A percentile compares a stretch with the other conserved stretches of the same genome.
Conservation (phyloP, 2,113 vertebrate genomes). For the Speoplatyrhinus poulsoni region DNA sequence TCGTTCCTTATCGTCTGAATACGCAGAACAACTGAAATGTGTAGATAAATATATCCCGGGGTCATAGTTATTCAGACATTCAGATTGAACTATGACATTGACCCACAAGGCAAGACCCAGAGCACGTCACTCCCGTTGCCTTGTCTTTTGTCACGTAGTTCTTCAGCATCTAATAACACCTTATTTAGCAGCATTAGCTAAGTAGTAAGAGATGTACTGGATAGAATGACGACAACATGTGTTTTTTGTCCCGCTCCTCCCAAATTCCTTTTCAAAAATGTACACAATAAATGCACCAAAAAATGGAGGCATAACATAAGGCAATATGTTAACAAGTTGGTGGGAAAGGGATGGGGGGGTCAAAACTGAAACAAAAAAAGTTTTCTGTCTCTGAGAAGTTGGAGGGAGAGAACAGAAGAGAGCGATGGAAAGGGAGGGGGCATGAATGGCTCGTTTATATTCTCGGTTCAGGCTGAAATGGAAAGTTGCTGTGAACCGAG, state of each 20-base stretch:
- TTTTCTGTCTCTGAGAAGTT: background rate
- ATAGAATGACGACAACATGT: conserved; percentile 11
- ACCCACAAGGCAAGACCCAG: conserved; percentile 36
- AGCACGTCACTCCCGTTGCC: conserved; percentile 10
- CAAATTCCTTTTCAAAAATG: conserved; percentile 31
- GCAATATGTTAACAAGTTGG: too few relatives aligned
- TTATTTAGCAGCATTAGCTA: conserved; percentile 29
- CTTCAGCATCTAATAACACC: conserved; percentile 29
- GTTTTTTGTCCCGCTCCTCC: conserved; percentile 12
- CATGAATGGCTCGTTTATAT: conserved; percentile 48
- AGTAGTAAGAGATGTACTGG: conserved; percentile 21
- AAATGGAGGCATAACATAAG: conserved; percentile 12
- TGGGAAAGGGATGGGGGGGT: too few relatives aligned
- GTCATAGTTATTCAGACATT: background rate
- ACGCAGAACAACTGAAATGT: background rate
- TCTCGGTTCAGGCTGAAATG: conserved; percentile 37
- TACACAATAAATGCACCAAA: conserved; percentile 12
- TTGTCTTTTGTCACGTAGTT: conserved; percentile 26
- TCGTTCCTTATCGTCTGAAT: background rate
- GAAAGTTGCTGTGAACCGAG: conserved; percentile 50
- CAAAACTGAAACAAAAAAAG: too few relatives aligned
- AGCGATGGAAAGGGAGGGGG: background rate
- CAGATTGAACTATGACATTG: conserved; percentile 4
- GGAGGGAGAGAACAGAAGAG: background rate
- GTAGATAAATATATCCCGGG: background rate